A percentile compares a stretch with the other conserved stretches of the same genome.
These are phyloP conservation scores for Ichneumoninae sp. DNA, from an alignment of 2,888 invertebrate genomes.

Conservation along the genomic window DNA sequence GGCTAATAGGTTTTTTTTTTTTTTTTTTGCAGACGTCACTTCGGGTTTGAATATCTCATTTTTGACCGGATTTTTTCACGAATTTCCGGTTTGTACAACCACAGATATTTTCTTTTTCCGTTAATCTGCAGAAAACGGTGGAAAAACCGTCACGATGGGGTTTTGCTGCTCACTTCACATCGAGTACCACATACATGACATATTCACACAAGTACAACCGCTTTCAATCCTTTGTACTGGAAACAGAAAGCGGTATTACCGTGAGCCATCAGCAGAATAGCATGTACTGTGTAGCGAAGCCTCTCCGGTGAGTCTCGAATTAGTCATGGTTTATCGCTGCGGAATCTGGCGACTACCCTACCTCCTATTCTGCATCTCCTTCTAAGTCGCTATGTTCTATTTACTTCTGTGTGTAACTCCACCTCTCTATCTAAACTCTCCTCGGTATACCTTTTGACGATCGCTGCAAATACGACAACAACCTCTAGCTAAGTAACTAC, in stretches of 20 bases:
- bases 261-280: constrained; percentile 1
- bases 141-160: background rate
- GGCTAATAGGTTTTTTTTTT: background rate
- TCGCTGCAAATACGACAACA: constrained; percentile 41
- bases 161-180: background rate
- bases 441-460: constrained; percentile 47
- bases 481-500: constrained; percentile 24
- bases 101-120: too few species aligned
- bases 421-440: constrained; percentile 1
- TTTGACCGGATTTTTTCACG: background rate
- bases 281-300: background rate
- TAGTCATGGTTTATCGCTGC: constrained; percentile 53
- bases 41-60: background rate
- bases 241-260: background rate
- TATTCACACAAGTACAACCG: background rate
- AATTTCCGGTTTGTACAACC: background rate
- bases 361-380: constrained; percentile 32
- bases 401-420: constrained; percentile 43
- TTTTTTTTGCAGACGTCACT: background rate
- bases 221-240: background rate
- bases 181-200: background rate
- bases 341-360: constrained; percentile 51
- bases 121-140: background rate
- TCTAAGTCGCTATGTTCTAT: constrained; percentile 35
- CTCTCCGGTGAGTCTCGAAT: constrained; percentile 47